Evolutionary conservation across 2,888 invertebrate genomes (phyloP).

Genomic region (Melitaea athalia): DNA sequence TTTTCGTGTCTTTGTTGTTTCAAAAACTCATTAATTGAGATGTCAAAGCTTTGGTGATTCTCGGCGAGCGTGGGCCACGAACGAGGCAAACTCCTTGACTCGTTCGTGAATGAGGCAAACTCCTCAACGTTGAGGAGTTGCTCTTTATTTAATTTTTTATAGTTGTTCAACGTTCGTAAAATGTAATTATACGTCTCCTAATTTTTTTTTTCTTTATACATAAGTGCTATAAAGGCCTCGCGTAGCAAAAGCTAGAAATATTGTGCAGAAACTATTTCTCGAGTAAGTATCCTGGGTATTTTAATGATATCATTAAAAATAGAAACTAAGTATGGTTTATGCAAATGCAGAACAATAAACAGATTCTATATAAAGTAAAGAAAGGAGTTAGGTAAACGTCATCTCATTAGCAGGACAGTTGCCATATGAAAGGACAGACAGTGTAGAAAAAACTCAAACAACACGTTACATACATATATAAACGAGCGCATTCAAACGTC

Average conservation of each 20-base stretch:
- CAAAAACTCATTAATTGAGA: conserved; percentile 39
- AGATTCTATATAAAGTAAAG: conserved; percentile 7
- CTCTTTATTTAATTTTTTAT: conserved; percentile 21
- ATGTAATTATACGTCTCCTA: conserved; percentile 12
- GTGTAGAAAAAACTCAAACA: conserved; percentile 17
- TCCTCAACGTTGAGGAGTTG: conserved; percentile 30
- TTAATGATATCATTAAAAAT: too few relatives aligned
- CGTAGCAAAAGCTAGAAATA: too few relatives aligned
- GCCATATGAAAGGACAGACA: conserved; percentile 12
- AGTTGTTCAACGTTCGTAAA: conserved; percentile 11
- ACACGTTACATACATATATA: conserved; percentile 6
- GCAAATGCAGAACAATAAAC: conserved; percentile 7
- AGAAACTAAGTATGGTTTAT: too few relatives aligned
- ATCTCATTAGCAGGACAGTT: conserved; percentile 45
- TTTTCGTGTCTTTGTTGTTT: conserved; percentile 35
- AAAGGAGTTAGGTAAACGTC: conserved; percentile 27
- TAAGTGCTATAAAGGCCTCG: background rate
- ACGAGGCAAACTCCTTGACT: conserved; percentile 31
- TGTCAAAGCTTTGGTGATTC: conserved; percentile 32
- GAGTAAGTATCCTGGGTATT: too few relatives aligned
- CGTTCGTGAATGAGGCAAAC: conserved; percentile 28
- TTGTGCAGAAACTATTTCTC: too few relatives aligned
- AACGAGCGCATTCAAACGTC: conserved; percentile 2
- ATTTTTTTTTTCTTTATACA: background rate
- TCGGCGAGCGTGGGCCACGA: conserved; percentile 31